A percentile compares a stretch with the other conserved stretches of the same genome.
Evolutionary conservation across 2,888 invertebrate genomes (phyloP).

Genomic region (Portevinia maculata): DNA sequence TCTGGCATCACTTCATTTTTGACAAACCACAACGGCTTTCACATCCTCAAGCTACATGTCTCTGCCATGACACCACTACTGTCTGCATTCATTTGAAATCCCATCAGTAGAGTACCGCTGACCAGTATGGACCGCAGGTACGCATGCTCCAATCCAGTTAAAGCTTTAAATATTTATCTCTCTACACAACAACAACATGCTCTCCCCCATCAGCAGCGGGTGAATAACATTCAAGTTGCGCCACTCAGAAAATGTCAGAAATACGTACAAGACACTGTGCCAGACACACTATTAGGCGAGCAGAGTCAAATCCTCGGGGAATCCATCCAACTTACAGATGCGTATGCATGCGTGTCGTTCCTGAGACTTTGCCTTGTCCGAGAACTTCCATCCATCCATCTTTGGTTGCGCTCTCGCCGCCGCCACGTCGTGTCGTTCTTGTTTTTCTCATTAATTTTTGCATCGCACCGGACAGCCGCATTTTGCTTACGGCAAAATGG

Average conservation of each 20-base stretch:
- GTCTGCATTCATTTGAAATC: not conserved
- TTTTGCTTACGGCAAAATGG: conserved; percentile 67
- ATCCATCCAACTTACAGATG: conserved; percentile 48
- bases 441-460: conserved; percentile 72
- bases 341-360: conserved; percentile 38
- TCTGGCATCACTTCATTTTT: too few relatives aligned
- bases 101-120: not conserved
- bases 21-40: too few relatives aligned
- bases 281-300: conserved; percentile 61
- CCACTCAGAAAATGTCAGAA: conserved; percentile 15
- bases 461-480: conserved; percentile 54
- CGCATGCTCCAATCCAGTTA: conserved; percentile 47
- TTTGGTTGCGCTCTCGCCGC: conserved; percentile 23
- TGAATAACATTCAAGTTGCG: conserved; percentile 42
- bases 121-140: conserved; percentile 1
- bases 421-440: conserved; percentile 19
- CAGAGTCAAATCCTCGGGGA: conserved; percentile 65
- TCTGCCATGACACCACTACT: not conserved
- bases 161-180: conserved; percentile 44
- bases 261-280: conserved; percentile 27
- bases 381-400: conserved; percentile 55
- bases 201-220: conserved; percentile 37
- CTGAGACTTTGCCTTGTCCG: conserved; percentile 6
- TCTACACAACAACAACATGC: conserved; percentile 9
- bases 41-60: not conserved